Conservation (phyloP, 2,888 invertebrate species). For the Timema cristinae region DNA sequence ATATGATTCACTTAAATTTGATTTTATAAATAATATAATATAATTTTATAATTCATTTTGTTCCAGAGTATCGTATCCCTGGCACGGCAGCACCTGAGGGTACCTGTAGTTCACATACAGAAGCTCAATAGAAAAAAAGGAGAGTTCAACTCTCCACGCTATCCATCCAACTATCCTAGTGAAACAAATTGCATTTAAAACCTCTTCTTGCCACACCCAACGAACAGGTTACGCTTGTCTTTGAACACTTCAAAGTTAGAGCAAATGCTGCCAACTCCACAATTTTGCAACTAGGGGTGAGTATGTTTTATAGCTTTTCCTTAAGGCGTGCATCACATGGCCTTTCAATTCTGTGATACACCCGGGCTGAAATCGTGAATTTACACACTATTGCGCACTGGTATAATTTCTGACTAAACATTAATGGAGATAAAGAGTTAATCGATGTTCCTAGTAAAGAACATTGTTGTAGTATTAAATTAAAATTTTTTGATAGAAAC, state of each 20-base stretch:
- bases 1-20: too few species aligned
- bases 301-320: constrained; percentile 29
- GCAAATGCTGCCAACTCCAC: constrained; percentile 76
- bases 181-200: constrained; percentile 93
- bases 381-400: too few species aligned
- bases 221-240: constrained; percentile 86
- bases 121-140: constrained; percentile 80
- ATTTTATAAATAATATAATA: background rate
- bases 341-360: too few species aligned
- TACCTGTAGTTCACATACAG: constrained; percentile 89
- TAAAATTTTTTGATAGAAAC: too few species aligned
- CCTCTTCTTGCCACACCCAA: constrained; percentile 77
- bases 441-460: too few species aligned
- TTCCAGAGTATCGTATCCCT: constrained; percentile 85
- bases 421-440: too few species aligned
- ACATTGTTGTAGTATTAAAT: too few species aligned
- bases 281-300: constrained; percentile 70
- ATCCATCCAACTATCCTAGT: constrained; percentile 95
- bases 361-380: too few species aligned
- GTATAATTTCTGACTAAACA: too few species aligned
- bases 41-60: background rate
- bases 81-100: constrained; percentile 92
- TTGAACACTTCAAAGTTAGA: constrained; percentile 87
- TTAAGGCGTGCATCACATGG: too few species aligned
- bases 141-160: constrained; percentile 92